phyloP scores from a whole-genome alignment of 30 jellyfish, hydroid and myxozoan species.

The Aurelia aurita region DNA sequence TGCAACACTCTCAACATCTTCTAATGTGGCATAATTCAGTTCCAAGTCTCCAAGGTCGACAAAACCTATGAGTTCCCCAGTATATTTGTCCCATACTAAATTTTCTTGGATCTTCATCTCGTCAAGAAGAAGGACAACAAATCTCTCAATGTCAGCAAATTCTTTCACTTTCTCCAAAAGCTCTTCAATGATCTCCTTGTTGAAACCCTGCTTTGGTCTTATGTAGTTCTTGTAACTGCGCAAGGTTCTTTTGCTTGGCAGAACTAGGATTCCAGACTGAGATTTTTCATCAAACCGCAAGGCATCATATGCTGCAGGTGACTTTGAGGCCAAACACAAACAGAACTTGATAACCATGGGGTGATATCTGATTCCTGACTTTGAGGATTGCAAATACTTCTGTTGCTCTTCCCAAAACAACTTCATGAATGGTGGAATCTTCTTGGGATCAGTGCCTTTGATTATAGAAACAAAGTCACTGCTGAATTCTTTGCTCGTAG shows the following conservation, averaged over 20 bases:
- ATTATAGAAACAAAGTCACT: slow-evolving; percentile 48
- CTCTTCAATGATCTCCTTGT: slow-evolving; percentile 11
- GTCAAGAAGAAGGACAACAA: slow-evolving; percentile 60
- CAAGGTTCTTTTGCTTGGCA: slow-evolving; percentile 31
- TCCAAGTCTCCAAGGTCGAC: slow-evolving; percentile 80
- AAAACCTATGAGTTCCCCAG: slow-evolving; percentile 83
- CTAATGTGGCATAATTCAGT: slow-evolving; percentile 67
- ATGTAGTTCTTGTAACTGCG: slow-evolving; percentile 33
- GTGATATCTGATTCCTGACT: background rate
- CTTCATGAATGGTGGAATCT: slow-evolving; percentile 72
- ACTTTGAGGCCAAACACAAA: background rate
- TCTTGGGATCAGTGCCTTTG: slow-evolving; percentile 4
- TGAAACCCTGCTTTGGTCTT: slow-evolving; percentile 22
- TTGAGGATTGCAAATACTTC: background rate
- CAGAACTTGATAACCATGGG: slow-evolving; percentile 7
- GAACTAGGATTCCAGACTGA: slow-evolving; percentile 6
- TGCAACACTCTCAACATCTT: slow-evolving; percentile 59
- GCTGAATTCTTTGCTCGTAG: slow-evolving; percentile 24
- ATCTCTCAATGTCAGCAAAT: slow-evolving; percentile 45
- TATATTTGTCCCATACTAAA: slow-evolving; percentile 86
- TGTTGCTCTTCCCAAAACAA: slow-evolving; percentile 70
- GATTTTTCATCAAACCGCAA: slow-evolving; percentile 9
- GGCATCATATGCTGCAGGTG: slow-evolving; percentile 10
- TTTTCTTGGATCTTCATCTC: slow-evolving; percentile 82
- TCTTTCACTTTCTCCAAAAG: slow-evolving; percentile 25